These are phyloP conservation scores for Neria commutata DNA, from an alignment of 2,888 invertebrate genomes.

Conservation along the genomic window DNA sequence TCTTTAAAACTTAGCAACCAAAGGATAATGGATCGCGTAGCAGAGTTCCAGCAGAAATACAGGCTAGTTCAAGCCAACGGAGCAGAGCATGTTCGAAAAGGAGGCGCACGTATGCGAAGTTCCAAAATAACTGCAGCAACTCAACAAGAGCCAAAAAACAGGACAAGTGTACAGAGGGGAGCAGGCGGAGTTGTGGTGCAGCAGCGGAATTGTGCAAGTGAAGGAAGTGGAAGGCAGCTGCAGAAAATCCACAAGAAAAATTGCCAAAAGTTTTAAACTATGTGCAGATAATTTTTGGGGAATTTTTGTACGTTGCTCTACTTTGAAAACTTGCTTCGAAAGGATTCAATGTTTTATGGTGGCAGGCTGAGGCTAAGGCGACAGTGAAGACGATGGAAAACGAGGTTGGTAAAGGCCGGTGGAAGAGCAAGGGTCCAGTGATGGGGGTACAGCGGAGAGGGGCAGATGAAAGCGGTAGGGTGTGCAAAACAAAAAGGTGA, in stretches of 20 bases:
- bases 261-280: constrained; percentile 24
- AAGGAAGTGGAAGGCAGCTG: constrained; percentile 5
- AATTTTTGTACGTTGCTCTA: constrained; percentile 1
- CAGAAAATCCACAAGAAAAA: constrained; percentile 25
- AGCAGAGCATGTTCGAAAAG: not conserved
- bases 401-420: not conserved
- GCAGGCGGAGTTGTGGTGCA: not conserved
- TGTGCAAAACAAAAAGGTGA: not conserved
- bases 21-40: not conserved
- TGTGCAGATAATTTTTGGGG: constrained; percentile 23
- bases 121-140: constrained; percentile 10
- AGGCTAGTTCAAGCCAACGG: not conserved
- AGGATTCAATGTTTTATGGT: constrained; percentile 8
- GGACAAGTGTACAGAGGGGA: not conserved
- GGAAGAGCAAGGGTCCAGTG: not conserved
- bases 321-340: not conserved
- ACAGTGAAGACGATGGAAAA: not conserved
- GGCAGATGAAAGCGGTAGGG: no score
- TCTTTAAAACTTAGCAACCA: constrained; percentile 14
- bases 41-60: not conserved
- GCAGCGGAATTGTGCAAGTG: not conserved
- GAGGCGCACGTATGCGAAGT: constrained; percentile 2
- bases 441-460: not conserved
- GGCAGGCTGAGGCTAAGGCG: not conserved
- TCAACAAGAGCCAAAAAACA: not conserved